Conservation (phyloP, 2,113 vertebrate genomes). For the Brachypteracias leptosomus region DNA sequence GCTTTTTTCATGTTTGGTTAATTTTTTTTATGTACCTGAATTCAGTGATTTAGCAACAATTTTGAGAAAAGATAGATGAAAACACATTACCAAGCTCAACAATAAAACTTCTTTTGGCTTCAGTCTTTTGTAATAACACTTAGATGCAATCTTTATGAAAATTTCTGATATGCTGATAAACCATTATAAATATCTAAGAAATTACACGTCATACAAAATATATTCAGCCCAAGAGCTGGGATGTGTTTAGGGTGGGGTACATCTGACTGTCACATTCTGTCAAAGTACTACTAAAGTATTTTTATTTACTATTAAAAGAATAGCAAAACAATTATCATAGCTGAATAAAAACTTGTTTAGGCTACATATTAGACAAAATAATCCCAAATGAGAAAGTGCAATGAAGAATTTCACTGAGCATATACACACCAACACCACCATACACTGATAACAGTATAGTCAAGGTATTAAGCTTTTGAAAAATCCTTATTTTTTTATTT, state of each 20-base stretch:
- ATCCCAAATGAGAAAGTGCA: accelerated
- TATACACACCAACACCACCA: background rate
- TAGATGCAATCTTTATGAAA: background rate
- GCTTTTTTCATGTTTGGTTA: background rate
- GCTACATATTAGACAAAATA: background rate
- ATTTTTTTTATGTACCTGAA: background rate
- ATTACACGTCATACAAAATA: background rate
- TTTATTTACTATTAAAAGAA: background rate
- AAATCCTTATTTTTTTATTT: background rate
- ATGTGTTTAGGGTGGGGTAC: background rate
- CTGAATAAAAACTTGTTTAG: background rate
- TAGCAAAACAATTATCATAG: background rate
- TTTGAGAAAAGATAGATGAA: background rate
- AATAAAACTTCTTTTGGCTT: background rate
- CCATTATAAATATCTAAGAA: background rate
- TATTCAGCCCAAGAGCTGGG: background rate
- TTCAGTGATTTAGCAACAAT: background rate
- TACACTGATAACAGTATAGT: background rate
- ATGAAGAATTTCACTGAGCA: background rate
- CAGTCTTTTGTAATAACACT: background rate
- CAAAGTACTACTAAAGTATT: background rate
- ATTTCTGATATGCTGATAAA: background rate
- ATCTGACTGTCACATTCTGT: background rate
- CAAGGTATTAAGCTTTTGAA: background rate
- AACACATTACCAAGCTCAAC: background rate